phyloP scores from a whole-genome alignment of 2,113 vertebrate genomes.

The Chrysochloris asiatica region DNA sequence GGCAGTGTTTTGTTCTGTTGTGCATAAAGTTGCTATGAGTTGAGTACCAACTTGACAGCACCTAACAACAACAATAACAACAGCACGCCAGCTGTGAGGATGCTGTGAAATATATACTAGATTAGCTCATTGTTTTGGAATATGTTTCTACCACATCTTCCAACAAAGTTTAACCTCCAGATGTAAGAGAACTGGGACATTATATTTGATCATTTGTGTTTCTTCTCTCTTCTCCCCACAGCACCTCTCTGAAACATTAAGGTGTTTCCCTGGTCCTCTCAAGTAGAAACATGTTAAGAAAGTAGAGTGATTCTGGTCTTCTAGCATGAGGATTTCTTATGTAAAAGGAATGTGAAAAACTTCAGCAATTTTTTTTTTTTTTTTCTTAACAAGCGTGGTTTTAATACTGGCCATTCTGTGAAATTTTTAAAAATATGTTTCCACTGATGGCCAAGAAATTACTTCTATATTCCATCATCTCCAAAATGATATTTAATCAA shows the following conservation, averaged over 20 bases:
- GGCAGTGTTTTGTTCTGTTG: too few relatives aligned
- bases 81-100: background rate
- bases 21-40: too few relatives aligned
- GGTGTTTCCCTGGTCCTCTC: background rate
- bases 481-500: constrained; percentile 46
- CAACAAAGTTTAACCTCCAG: background rate
- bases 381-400: background rate
- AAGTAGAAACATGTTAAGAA: background rate
- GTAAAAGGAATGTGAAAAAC: constrained; percentile 47
- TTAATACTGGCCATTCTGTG: background rate
- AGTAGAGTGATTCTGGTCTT: background rate
- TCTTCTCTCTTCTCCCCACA: background rate
- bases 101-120: background rate
- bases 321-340: background rate
- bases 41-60: too few relatives aligned
- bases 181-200: background rate
- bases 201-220: background rate
- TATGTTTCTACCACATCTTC: background rate
- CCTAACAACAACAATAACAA: too few relatives aligned
- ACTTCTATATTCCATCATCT: too few relatives aligned
- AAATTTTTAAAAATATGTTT: constrained; percentile 46
- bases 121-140: background rate
- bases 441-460: constrained; percentile 10
- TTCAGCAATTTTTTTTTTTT: background rate
- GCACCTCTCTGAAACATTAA: background rate